Evolutionary conservation across 2,113 vertebrate genomes (phyloP), one percentile per base, ranked within the genome.

Genomic region (Chiloscyllium plagiosum): DNA sequence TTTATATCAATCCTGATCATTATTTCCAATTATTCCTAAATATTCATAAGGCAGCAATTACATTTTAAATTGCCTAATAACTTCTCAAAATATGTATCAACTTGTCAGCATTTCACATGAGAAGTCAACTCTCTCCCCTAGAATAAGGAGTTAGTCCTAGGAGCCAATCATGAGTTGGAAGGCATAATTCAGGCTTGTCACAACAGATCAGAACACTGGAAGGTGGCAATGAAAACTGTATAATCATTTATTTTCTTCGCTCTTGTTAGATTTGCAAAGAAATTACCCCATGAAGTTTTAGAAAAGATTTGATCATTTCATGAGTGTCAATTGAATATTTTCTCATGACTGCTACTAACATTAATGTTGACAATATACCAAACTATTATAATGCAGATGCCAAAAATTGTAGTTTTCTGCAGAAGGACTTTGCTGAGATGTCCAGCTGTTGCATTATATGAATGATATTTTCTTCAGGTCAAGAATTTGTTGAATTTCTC

Each of bases 121-220:
- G 37, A 93, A 93, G 33, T 93, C 89, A 68, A 68, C 8, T 93
- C 66, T 93, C 61, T 93, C 61, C 19, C n/a, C 89, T 17, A 65
- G 8, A 33, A 37, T 66, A 66, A n/a, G n/a, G n/a, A 68, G 15
- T 93, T 68, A 93, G 66, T 66, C 10, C 2, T 93, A 65, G 22
- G 15, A 68, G 65, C 61, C 89, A 93, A 93, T 93, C 89, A 93
- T 93, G 1, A n/a, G n/a, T 68, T 68, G 33, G 33, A 93, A n/a
- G 89, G 61, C 89, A 93, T n/a, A 93, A 68, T 20, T 68, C 89
- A 66, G 89, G 89, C 89, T 66, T 93, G 89, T 93, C 89, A 68
- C 61, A 93, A 68, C 65, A 68, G 66, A 93, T 68, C 89, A 93
- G 33, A 68, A 42, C 37, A 20, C 19, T 26, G 33, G 89, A 93